phyloP scores from a whole-genome alignment of 1,140 invertebrate species.

The Bombus terrestris region DNA sequence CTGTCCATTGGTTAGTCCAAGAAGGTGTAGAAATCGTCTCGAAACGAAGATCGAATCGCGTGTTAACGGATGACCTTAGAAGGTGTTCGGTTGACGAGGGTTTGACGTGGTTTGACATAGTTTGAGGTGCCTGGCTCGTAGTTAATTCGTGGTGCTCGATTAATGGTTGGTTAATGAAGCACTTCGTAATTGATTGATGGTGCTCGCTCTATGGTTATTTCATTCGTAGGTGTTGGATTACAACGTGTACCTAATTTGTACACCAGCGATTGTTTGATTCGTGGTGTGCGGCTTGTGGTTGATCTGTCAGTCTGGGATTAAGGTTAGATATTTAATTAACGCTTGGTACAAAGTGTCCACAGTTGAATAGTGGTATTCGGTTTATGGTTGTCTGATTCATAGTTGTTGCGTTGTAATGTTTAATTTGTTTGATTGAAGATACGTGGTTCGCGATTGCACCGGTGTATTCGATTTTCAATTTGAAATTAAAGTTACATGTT shows the following conservation, averaged over 20 bases:
- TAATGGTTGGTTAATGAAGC: neutral
- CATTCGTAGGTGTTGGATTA: neutral
- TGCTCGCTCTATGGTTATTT: neutral
- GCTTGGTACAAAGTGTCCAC: too few relatives aligned
- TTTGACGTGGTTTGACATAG: neutral
- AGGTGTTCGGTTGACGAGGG: neutral
- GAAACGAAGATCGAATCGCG: neutral
- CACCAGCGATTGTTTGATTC: neutral
- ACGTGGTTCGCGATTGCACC: too few relatives aligned
- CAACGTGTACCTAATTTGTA: too few relatives aligned
- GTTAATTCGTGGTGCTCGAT: neutral
- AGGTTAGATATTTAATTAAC: neutral
- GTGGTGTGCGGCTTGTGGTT: neutral
- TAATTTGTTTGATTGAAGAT: too few relatives aligned
- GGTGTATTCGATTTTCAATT: too few relatives aligned
- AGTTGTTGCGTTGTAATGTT: too few relatives aligned
- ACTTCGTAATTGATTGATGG: neutral
- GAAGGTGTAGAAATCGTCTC: neutral
- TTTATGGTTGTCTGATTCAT: neutral
- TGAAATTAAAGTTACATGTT: neutral
- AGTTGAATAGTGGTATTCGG: neutral
- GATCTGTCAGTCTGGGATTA: neutral
- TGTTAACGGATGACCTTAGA: neutral
- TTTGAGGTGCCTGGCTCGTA: neutral
- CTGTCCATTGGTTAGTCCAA: neutral